Base-by-base conservation (phyloP, 2,888 invertebrate species). In the Callyntrura guangdongensis region DNA sequence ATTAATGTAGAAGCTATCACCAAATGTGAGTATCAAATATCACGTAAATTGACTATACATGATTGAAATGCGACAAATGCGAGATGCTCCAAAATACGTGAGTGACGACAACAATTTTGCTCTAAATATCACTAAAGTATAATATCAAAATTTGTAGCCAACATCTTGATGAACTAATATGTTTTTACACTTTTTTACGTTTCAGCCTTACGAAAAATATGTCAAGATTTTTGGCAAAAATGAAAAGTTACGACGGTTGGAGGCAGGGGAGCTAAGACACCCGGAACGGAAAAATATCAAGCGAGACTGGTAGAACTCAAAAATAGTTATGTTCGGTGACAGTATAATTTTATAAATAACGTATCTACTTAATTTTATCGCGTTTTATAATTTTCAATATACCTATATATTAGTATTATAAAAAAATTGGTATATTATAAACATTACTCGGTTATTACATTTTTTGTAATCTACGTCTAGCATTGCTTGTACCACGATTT, bases 21-120 rank as follows among this genome's bases (percentile, higher is more conserved):
- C n/a, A n/a, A n/a, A n/a, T n/a, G n/a, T n/a, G 9, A 22, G 45
- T 45, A 45, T 45, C 36, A 45, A 72, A 17, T 72, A 45, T 3
- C 45, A n/a, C 1, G 72, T n/a, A 56, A 72, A 72, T 45, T 8
- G 47, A 74, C 49, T 74, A 47, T 17, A n/a, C n/a, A 0, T 81
- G 56, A 27, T 59, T 81, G 79, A 81, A 81, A 25, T 59, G 79
- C 56, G 56, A 81, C 79, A 81, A 81, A 59, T 81, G 59, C n/a
- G 79, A 59, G 14, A 81, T 12, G 20, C 5, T 11, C 56, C 17
- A 56, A 59, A 59, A 59, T n/a, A 81, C 22, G 17, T 27, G 59
- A 27, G 36, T 27, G 59, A 27, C 22, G 49, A n/a, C 8, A n/a
- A 5, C n/a, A 59, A 59, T 59, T 59, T 59, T 59, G 2, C 9